phyloP scores from a whole-genome alignment of 2,113 vertebrate species.

The Pluvialis apricaria region DNA sequence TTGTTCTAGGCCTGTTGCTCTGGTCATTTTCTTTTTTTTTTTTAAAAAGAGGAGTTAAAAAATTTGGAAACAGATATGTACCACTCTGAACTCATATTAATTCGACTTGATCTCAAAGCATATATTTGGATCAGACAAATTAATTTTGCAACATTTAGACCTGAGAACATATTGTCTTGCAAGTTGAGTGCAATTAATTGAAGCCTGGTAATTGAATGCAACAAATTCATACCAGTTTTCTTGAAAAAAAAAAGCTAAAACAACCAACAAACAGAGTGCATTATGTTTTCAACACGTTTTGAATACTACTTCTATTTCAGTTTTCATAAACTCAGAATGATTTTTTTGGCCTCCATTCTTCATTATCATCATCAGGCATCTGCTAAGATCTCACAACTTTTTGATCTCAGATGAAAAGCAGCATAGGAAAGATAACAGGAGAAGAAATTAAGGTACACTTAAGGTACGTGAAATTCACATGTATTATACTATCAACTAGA shows the following conservation, averaged over 20 bases:
- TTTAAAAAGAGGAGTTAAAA: not conserved
- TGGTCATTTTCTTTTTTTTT: not conserved
- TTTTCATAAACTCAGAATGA: not conserved
- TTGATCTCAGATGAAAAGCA: not conserved
- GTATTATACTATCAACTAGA: not conserved
- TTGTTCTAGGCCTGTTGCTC: not conserved
- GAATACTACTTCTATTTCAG: not conserved
- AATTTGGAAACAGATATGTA: not conserved
- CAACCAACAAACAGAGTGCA: not conserved
- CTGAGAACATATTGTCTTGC: not conserved
- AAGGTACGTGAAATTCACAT: not conserved
- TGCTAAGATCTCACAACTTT: not conserved
- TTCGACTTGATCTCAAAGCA: not conserved
- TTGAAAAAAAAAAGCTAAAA: not conserved
- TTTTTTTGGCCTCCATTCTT: not conserved
- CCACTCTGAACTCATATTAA: not conserved
- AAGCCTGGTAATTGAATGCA: not conserved
- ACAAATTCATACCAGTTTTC: not conserved
- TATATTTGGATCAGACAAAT: not conserved
- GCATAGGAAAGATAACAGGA: not conserved
- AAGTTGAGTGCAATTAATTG: not conserved
- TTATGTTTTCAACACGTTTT: not conserved
- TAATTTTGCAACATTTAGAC: not conserved
- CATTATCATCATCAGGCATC: not conserved
- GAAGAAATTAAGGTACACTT: not conserved